Evolutionary conservation across 53 echinoderm and acorn worm species (phyloP), one percentile per base, ranked within the genome.

Genomic region (Luidia sarsii): DNA sequence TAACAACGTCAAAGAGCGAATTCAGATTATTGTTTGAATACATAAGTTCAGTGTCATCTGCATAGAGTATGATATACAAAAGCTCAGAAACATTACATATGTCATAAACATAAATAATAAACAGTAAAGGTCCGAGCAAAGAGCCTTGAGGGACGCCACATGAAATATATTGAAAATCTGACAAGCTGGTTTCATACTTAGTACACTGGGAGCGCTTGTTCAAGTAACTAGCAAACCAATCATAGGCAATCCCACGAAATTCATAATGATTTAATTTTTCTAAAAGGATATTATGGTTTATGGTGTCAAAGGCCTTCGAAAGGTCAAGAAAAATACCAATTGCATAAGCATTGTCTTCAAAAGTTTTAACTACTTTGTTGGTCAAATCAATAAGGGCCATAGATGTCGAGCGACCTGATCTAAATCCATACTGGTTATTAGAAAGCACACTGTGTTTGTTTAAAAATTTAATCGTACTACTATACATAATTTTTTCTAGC

Each of bases 401-500:
- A 7, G 41, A 41, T 6, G 41, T 41, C 11, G 41, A 41, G 41
- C 11, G 11, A 41, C 11, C 11, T 41, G 41, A 41, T 41, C 41
- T 6, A 41, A 41, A 41, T 7, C 41, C 41, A 41, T 41, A 41
- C 11, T 41, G 41, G 11, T 41, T 41, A 7, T 41, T 11, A 7
- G 41, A 41, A 6, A 41, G 11, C 6, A 41, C 6, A 11, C 11
- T 41, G 11, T 41, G 11, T 41, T 41, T 41, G 11, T 41, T 11
- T 6, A 41, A 11, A 41, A 41, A 41, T 11, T 6, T 41, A 25
- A 57, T 13, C 23, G 57, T 57, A 24, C 57, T 21, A 23, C 1
- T 43, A 15, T 65, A 52, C 18, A 68, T 15, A 41, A 57, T 28
- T 20, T 53, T 33, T 54, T 82, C 71, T 19, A 59, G 56, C 31